Conservation (phyloP, 1,140 invertebrate species). For the Zaprionus tsacasi region DNA sequence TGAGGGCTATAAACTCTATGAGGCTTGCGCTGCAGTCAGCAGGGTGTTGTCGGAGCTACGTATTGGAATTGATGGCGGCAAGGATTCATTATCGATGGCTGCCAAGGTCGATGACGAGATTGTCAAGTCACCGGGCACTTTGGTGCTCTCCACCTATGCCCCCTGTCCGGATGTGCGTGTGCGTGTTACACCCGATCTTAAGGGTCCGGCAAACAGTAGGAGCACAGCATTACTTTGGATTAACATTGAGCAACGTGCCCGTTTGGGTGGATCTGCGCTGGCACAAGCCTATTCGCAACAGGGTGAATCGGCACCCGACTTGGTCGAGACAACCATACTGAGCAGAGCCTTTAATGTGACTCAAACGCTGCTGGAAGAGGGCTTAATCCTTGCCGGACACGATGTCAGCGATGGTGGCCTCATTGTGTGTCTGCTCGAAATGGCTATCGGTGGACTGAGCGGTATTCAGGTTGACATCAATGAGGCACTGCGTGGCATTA, state of each 20-base stretch:
- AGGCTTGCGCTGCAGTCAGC: conserved; percentile 95
- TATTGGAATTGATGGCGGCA: conserved; percentile 98
- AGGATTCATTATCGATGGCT: conserved; percentile 99
- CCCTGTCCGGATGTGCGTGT: conserved; percentile 94
- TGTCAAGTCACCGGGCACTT: conserved; percentile 95
- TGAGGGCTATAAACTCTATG: conserved; percentile 94
- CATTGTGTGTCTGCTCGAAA: conserved; percentile 95
- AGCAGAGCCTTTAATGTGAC: conserved; percentile 92
- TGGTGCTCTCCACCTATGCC: conserved; percentile 97
- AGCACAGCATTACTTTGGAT: conserved; percentile 88
- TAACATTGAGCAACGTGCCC: conserved; percentile 87
- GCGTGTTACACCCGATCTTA: conserved; percentile 95
- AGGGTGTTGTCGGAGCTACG: conserved; percentile 93
- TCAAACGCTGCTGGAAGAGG: conserved; percentile 92
- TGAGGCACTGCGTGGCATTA: conserved; percentile 36
- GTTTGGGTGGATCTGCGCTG: conserved; percentile 95
- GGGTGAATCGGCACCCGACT: conserved; percentile 92
- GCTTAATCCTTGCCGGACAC: conserved; percentile 93
- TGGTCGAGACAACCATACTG: conserved; percentile 89
- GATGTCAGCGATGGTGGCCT: conserved; percentile 98
- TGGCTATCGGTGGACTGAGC: conserved; percentile 96
- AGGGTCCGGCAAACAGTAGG: conserved; percentile 86
- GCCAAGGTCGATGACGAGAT: conserved; percentile 90
- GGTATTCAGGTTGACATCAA: conserved; percentile 90
- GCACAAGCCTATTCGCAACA: conserved; percentile 96